phyloP scores from a whole-genome alignment of 2,113 vertebrate species.

The Promerops cafer region DNA sequence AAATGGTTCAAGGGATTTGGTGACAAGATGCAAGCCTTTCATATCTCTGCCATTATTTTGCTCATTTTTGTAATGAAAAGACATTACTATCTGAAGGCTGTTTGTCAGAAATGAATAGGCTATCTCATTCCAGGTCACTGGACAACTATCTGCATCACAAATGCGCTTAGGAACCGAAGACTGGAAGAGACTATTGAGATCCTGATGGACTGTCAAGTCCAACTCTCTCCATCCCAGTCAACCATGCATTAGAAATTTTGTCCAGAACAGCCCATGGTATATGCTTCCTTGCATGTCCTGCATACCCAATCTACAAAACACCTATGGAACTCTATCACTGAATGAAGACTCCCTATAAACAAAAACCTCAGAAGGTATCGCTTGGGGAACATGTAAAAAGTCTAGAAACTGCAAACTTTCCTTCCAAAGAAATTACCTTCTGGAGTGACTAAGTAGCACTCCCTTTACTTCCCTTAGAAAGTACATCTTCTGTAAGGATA shows the following conservation, averaged over 20 bases:
- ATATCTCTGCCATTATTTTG: constrained; percentile 17
- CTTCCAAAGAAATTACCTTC: neutral
- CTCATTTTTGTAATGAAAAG: constrained; percentile 23
- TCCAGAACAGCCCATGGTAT: neutral
- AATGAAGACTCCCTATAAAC: neutral
- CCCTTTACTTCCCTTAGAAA: neutral
- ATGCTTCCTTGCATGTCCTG: neutral
- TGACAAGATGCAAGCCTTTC: neutral
- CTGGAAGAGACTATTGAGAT: neutral
- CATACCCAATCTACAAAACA: neutral
- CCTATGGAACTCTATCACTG: neutral
- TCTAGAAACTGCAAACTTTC: neutral
- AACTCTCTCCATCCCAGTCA: neutral
- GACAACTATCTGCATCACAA: constrained; percentile 27
- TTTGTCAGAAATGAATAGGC: constrained; percentile 50
- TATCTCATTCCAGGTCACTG: constrained; percentile 30
- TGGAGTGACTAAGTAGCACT: neutral
- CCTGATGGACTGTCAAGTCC: neutral
- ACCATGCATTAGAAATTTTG: neutral
- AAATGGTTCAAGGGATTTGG: neutral
- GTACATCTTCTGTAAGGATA: neutral
- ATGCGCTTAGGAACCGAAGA: neutral
- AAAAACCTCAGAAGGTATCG: neutral
- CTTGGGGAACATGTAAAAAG: neutral
- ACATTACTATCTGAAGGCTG: constrained; percentile 23